A percentile compares a stretch with the other conserved stretches of the same genome.
Evolutionary conservation across 1,140 invertebrate genomes (phyloP).

Genomic region (Batillaria attramentaria): DNA sequence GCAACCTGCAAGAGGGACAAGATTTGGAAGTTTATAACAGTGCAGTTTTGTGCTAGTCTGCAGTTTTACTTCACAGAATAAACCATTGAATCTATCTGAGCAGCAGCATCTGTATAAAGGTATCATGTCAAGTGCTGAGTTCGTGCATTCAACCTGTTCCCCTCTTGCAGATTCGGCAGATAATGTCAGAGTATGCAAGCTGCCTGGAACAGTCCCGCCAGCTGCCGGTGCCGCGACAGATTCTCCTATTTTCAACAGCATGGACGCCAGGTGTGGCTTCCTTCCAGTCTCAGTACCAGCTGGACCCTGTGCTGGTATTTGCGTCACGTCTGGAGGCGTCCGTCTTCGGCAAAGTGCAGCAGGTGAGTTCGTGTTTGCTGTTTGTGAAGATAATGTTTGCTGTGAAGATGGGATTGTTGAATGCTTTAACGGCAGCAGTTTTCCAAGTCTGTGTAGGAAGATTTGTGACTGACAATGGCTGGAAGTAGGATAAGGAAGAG

Average conservation of each 20-base stretch:
- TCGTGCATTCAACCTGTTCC: too few relatives aligned
- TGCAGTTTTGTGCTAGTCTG: too few relatives aligned
- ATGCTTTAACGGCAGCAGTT: neutral
- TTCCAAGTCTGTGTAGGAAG: neutral
- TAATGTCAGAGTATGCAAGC: conserved; percentile 41
- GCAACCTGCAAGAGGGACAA: neutral
- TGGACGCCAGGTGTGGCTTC: conserved; percentile 48
- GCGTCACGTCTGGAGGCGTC: conserved; percentile 57
- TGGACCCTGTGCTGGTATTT: conserved; percentile 53
- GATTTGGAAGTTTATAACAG: too few relatives aligned
- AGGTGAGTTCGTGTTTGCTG: conserved; percentile 43
- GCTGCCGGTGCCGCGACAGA: conserved; percentile 48
- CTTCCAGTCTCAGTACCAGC: conserved; percentile 47
- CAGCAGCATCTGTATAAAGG: too few relatives aligned
- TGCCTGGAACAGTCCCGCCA: conserved; percentile 36
- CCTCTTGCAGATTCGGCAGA: conserved; percentile 34
- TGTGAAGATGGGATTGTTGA: neutral
- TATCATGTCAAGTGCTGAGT: too few relatives aligned
- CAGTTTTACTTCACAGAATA: too few relatives aligned
- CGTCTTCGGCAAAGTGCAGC: conserved; percentile 58
- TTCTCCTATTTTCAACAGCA: conserved; percentile 49
- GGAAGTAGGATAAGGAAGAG: neutral
- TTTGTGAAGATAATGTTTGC: neutral
- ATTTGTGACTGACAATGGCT: neutral
- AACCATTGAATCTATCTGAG: too few relatives aligned